phyloP scores from a whole-genome alignment of 1,140 invertebrate species.

The Ptiloglossa arizonensis region DNA sequence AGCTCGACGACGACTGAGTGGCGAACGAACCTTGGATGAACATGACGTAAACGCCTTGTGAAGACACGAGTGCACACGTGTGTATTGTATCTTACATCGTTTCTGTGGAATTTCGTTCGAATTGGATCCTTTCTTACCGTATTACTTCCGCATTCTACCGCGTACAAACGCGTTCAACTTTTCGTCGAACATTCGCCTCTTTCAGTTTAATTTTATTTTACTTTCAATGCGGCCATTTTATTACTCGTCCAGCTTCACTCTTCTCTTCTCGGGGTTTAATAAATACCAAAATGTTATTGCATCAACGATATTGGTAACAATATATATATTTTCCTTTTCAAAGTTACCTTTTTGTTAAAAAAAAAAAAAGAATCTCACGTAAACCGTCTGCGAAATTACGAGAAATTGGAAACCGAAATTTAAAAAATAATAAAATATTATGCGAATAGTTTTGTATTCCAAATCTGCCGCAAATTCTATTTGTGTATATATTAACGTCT shows the following conservation, averaged over 20 bases:
- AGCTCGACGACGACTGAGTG: slow-evolving; percentile 36
- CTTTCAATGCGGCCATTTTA: not conserved
- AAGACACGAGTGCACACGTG: not conserved
- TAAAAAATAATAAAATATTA: too few species aligned
- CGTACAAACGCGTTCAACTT: not conserved
- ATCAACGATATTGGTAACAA: too few species aligned
- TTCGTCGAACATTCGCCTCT: not conserved
- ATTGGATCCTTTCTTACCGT: not conserved
- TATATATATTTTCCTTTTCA: too few species aligned
- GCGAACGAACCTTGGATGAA: slow-evolving; percentile 47
- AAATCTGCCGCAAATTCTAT: too few species aligned
- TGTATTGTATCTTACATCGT: slow-evolving; percentile 17
- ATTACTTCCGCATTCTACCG: slow-evolving; percentile 23
- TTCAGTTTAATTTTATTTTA: not conserved
- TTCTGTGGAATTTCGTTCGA: slow-evolving; percentile 29
- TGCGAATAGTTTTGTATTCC: too few species aligned
- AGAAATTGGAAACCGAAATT: too few species aligned
- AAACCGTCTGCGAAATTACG: too few species aligned
- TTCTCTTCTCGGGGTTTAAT: not conserved
- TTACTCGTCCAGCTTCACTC: not conserved
- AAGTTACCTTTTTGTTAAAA: too few species aligned
- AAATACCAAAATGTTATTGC: slow-evolving; percentile 10
- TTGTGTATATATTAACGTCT: too few species aligned
- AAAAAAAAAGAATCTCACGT: too few species aligned
- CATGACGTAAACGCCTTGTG: slow-evolving; percentile 35